Conservation (phyloP, 2,113 vertebrate genomes). For the Xiphias gladius region DNA sequence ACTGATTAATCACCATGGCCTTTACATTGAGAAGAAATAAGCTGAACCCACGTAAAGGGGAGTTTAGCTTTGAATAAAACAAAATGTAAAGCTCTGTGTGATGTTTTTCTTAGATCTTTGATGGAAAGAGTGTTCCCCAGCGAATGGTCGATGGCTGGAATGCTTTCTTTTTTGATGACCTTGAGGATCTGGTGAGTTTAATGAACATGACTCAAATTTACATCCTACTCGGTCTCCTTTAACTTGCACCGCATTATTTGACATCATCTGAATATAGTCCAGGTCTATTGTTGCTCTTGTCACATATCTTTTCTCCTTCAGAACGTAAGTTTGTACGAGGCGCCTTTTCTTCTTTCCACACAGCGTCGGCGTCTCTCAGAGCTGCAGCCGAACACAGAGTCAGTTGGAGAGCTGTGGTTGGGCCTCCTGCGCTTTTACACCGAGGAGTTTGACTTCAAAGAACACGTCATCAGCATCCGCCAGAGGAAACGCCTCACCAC, state of each 20-base stretch:
- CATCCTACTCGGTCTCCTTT: too few species aligned
- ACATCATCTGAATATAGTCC: not conserved
- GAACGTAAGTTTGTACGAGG: not conserved
- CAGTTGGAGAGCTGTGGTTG: conserved; percentile 96
- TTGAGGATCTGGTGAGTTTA: conserved; percentile 91
- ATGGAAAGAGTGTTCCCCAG: conserved; percentile 91
- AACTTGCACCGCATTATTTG: too few species aligned
- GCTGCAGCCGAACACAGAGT: conserved; percentile 91
- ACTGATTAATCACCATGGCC: not conserved
- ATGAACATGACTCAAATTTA: not conserved
- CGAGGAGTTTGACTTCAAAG: conserved; percentile 99
- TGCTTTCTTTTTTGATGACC: conserved; percentile 95
- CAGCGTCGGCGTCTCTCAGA: conserved; percentile 90
- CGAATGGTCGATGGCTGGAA: conserved; percentile 99
- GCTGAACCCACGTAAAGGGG: not conserved
- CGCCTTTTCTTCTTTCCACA: not conserved
- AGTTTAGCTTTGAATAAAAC: not conserved
- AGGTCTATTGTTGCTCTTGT: too few species aligned
- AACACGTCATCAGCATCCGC: conserved; percentile 97
- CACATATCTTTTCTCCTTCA: not conserved
- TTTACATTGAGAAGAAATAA: not conserved
- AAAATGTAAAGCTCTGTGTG: not conserved
- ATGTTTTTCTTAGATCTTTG: conserved; percentile 89
- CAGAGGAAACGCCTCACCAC: conserved; percentile 96
- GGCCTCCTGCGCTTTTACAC: conserved; percentile 97